These are phyloP conservation scores for Trachelus stipa DNA, from an alignment of 2,888 invertebrate genomes.

Conservation along the genomic window DNA sequence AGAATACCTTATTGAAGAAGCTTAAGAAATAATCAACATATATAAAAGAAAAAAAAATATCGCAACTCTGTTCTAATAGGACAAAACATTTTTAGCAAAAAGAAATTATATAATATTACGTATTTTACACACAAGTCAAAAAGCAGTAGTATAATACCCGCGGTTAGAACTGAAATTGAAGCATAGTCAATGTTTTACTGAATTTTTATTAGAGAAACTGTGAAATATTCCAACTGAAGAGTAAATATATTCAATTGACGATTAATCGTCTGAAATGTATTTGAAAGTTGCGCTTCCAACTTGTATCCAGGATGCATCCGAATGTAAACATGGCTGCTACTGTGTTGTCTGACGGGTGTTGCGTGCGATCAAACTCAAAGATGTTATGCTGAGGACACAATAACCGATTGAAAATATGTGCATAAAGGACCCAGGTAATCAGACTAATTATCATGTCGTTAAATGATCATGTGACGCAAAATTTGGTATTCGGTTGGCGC, in stretches of 20 bases:
- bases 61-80: no score
- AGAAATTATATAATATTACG: neutral
- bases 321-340: slow-evolving; percentile 64
- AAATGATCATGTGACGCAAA: neutral
- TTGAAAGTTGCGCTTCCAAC: neutral
- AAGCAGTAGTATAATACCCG: neutral
- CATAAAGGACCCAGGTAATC: slow-evolving; percentile 52
- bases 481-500: neutral
- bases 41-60: no score
- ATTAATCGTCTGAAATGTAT: neutral
- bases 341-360: slow-evolving; percentile 55
- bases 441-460: slow-evolving; percentile 10
- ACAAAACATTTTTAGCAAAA: no score
- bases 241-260: neutral
- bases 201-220: neutral
- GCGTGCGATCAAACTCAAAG: slow-evolving; percentile 43
- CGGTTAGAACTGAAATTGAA: neutral
- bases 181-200: neutral
- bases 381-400: slow-evolving; percentile 39
- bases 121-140: neutral
- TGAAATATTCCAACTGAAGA: neutral
- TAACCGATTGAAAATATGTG: slow-evolving; percentile 46
- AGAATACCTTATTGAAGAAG: neutral
- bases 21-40: neutral
- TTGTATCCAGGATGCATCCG: slow-evolving; percentile 37